Conservation (phyloP, 2,888 invertebrate species). For the Arctia plantaginis region DNA sequence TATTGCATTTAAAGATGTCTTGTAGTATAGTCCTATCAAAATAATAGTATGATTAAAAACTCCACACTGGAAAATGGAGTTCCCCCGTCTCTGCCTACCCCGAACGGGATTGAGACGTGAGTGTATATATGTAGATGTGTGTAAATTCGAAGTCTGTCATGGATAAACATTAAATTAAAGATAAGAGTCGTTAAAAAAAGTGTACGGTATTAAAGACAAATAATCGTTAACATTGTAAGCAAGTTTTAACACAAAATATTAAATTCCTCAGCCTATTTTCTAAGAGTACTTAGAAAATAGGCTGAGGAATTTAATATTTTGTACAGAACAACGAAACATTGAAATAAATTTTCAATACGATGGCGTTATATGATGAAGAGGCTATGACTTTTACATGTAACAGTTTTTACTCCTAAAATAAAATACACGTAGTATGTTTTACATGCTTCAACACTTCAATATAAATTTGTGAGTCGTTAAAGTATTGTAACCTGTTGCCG, state of each 20-base stretch:
- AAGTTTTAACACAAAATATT: no score
- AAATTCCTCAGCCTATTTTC: no score
- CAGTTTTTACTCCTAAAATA: neutral
- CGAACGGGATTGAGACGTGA: neutral
- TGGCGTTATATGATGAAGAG: neutral
- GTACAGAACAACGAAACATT: neutral
- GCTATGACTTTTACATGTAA: neutral
- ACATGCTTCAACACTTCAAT: neutral
- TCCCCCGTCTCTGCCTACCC: neutral
- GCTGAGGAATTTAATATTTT: no score
- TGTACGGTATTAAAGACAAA: neutral
- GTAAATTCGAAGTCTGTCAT: neutral
- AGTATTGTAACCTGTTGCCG: slow-evolving; percentile 21
- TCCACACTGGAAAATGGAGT: neutral
- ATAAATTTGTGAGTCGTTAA: slow-evolving; percentile 7
- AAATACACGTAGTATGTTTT: neutral
- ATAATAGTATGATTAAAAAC: no score
- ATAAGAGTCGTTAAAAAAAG: no score
- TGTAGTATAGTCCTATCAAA: no score
- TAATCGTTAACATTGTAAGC: no score
- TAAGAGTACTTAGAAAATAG: no score
- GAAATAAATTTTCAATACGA: neutral
- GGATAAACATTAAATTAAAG: neutral
- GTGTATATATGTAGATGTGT: neutral
- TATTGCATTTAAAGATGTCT: no score